Evolutionary conservation across 2,888 invertebrate species (phyloP), one percentile per base, ranked within the genome.

Genomic region (Teleogryllus oceanicus): DNA sequence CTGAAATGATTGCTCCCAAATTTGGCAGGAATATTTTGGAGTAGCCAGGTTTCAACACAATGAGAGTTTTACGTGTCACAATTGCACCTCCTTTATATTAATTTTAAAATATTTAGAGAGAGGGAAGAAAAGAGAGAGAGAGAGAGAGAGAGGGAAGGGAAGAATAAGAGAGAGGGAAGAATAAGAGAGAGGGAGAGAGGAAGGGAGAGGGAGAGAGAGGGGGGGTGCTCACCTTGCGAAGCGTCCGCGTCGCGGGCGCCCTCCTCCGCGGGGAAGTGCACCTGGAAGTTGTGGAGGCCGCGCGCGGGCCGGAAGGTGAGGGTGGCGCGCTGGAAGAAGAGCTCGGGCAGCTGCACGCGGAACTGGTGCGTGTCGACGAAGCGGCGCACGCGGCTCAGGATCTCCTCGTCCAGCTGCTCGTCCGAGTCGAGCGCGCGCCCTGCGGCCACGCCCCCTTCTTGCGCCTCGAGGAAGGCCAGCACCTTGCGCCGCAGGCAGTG

Each of bases 401-500:
- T 92, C 81, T 93, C 92, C 86, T 92, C 92, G 84, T 95, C 94
- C 82, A 93, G 90, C 85, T 86, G 85, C 76, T 85, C 84, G 0
- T 86, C 85, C 0, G 86, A 85, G 62, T 76, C 81, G 2, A 78
- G 80, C 21, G 76, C 24, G 12, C 78, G n/a, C 20, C 75, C 20
- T 1, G 24, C 49, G 37, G 75, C 86, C 18, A 79, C 85, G 1
- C 84, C 86, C 8, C 92, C 92, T 81, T 93, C 87, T 80, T 92
- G 89, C 75, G 91, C 92, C 87, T 94, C 94, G 88, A 95, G 88
- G 87, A 92, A 94, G 80, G 90, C 90, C 50, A 95, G 88, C 84
- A 94, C 93, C 88, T 94, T 93, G 87, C 91, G 90, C 88, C 94
- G 94, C 83, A 94, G 90, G 85, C 94, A 95, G 77, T 89, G 88